A percentile compares a stretch with the other conserved stretches of the same genome.
Conservation (phyloP, 2,797 vertebrate genomes). For the Cetoscarus ocellatus region DNA sequence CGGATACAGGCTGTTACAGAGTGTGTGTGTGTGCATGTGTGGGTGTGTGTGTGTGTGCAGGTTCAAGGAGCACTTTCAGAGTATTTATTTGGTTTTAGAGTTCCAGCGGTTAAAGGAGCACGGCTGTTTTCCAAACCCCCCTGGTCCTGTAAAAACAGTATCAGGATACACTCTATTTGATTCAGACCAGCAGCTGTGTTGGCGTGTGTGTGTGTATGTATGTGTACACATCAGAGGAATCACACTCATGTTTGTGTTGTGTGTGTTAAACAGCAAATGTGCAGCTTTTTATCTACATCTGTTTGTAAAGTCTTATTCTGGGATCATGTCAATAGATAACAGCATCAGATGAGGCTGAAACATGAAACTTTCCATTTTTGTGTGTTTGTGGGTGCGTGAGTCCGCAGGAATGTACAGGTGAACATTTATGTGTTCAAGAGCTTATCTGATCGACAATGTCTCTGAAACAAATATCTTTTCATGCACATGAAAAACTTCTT, state of each 20-base stretch:
- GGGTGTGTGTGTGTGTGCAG: constrained; percentile 17
- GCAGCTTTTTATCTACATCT: constrained; percentile 33
- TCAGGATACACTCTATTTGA: constrained; percentile 71
- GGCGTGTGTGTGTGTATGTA: constrained; percentile 29
- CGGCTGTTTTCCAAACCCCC: constrained; percentile 68
- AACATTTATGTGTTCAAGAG: neutral
- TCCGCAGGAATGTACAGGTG: neutral
- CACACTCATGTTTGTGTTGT: constrained; percentile 31
- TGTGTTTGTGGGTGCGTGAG: neutral
- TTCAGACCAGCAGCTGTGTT: constrained; percentile 50
- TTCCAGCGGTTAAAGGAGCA: constrained; percentile 59
- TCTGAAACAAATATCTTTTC: too few relatives aligned
- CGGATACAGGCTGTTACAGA: constrained; percentile 23
- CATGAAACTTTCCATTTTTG: neutral
- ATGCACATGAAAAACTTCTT: too few relatives aligned
- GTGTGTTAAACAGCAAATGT: constrained; percentile 45
- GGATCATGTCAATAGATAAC: constrained; percentile 40
- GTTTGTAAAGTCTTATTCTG: constrained; percentile 35
- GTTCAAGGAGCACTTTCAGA: constrained; percentile 51
- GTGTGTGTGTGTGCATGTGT: constrained; percentile 15
- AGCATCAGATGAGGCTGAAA: constrained; percentile 14
- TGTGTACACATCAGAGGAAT: neutral
- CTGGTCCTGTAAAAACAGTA: constrained; percentile 73
- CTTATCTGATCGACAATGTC: too few relatives aligned
- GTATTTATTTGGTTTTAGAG: constrained; percentile 69